These are phyloP conservation scores for Adelognathus sp. DNA, from an alignment of 2,888 invertebrate genomes.

Conservation along the genomic window DNA sequence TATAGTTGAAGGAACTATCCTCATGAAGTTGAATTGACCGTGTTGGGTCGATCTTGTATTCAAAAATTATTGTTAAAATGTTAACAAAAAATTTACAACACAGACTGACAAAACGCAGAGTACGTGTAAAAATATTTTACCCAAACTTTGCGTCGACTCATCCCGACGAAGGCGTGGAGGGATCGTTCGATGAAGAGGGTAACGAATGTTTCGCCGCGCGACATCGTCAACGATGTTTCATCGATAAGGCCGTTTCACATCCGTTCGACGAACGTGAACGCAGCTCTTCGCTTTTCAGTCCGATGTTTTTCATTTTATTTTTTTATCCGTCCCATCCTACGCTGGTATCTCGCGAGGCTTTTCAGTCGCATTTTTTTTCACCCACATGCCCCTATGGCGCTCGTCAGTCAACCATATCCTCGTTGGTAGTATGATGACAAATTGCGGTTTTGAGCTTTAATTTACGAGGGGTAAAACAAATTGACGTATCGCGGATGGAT, in stretches of 20 bases:
- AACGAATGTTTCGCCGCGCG: constrained; percentile 22
- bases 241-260: constrained; percentile 41
- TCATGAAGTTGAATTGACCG: too few relatives aligned
- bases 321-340: constrained; percentile 19
- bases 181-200: not conserved
- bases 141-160: not conserved
- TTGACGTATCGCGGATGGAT: constrained; percentile 59
- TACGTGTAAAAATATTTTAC: constrained; percentile 12
- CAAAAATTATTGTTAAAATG: too few relatives aligned
- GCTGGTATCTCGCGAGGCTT: constrained; percentile 11
- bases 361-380: constrained; percentile 26
- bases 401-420: constrained; percentile 1
- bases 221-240: constrained; percentile 52
- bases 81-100: too few relatives aligned
- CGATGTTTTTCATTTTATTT: constrained; percentile 24
- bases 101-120: too few relatives aligned
- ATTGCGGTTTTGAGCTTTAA: constrained; percentile 55
- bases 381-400: constrained; percentile 10
- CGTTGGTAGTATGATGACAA: constrained; percentile 52
- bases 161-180: not conserved
- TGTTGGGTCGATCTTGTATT: too few relatives aligned
- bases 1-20: not conserved
- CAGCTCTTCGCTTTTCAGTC: constrained; percentile 24
- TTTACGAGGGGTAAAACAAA: constrained; percentile 58
- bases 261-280: constrained; percentile 34